A percentile compares a stretch with the other conserved stretches of the same genome.
Conservation (phyloP, 2,113 vertebrate species). For the Bubo blakistoni region DNA sequence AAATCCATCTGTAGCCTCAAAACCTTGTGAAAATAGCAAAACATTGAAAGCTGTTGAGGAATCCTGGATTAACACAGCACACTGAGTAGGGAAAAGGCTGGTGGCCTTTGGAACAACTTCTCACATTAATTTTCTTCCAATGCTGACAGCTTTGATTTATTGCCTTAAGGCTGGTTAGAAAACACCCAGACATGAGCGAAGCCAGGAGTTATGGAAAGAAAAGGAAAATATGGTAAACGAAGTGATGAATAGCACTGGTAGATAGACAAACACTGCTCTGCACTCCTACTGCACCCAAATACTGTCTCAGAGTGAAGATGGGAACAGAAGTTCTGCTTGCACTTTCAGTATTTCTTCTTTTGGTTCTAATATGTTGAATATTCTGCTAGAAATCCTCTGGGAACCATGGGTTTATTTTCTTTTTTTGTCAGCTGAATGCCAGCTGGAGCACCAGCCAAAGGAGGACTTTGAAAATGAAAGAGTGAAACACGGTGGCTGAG, state of each 20-base stretch:
- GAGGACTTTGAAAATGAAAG: background rate
- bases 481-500: background rate
- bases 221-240: constrained; percentile 41
- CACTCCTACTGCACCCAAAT: background rate
- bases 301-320: background rate
- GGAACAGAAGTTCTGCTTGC: background rate
- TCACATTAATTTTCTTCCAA: constrained; percentile 68
- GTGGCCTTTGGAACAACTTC: constrained; percentile 69
- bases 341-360: background rate
- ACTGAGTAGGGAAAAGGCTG: constrained; percentile 14
- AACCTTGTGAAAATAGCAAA: constrained; percentile 24
- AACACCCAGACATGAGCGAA: constrained; percentile 63
- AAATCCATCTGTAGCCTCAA: background rate
- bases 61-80: constrained; percentile 36
- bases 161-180: constrained; percentile 53
- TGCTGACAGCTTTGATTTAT: constrained; percentile 71
- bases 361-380: background rate
- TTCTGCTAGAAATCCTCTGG: background rate
- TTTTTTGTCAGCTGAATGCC: background rate
- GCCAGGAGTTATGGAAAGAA: constrained; percentile 62
- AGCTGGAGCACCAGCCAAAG: background rate
- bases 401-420: background rate
- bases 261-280: background rate
- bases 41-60: constrained; percentile 33
- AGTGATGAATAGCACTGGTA: constrained; percentile 44